These are phyloP conservation scores for Chalcosyrphus nemorum DNA, from an alignment of 2,888 invertebrate genomes.

Conservation along the genomic window DNA sequence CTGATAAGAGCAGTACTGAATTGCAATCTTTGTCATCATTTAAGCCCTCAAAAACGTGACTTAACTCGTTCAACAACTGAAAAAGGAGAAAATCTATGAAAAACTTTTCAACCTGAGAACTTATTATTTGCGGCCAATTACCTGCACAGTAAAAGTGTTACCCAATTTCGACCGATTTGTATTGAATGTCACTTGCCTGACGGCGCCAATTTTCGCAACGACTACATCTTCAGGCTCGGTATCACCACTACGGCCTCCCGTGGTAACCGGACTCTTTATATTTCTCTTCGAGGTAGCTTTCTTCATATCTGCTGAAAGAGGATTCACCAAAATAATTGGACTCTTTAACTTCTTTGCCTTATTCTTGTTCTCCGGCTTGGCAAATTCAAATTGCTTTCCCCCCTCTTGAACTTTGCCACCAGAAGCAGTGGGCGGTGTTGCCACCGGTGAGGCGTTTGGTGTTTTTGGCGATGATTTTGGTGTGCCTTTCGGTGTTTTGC, in stretches of 20 bases:
- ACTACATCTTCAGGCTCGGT: slow-evolving; percentile 61
- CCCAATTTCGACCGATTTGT: slow-evolving; percentile 84
- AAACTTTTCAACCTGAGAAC: too few relatives aligned
- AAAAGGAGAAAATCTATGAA: slow-evolving; percentile 77
- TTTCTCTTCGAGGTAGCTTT: slow-evolving; percentile 74
- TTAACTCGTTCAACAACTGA: slow-evolving; percentile 90
- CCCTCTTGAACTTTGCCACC: slow-evolving; percentile 2
- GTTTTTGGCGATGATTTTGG: slow-evolving; percentile 50
- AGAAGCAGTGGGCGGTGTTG: slow-evolving; percentile 2
- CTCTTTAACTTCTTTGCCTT: slow-evolving; percentile 75
- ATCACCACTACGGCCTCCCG: not conserved
- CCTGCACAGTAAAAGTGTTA: slow-evolving; percentile 86
- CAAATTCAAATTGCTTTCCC: slow-evolving; percentile 79
- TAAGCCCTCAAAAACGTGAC: slow-evolving; percentile 86
- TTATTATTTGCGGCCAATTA: too few relatives aligned
- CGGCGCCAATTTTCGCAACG: slow-evolving; percentile 78
- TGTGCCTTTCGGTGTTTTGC: slow-evolving; percentile 41
- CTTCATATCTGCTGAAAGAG: slow-evolving; percentile 77
- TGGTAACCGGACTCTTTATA: slow-evolving; percentile 1
- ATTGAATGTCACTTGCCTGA: slow-evolving; percentile 86
- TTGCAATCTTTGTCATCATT: slow-evolving; percentile 86
- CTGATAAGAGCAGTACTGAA: slow-evolving; percentile 88
- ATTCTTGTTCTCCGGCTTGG: slow-evolving; percentile 79
- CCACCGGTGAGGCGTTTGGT: not conserved
- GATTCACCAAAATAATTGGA: slow-evolving; percentile 76